phyloP scores from a whole-genome alignment of 1,140 invertebrate species.

The Coboldia fuscipes region DNA sequence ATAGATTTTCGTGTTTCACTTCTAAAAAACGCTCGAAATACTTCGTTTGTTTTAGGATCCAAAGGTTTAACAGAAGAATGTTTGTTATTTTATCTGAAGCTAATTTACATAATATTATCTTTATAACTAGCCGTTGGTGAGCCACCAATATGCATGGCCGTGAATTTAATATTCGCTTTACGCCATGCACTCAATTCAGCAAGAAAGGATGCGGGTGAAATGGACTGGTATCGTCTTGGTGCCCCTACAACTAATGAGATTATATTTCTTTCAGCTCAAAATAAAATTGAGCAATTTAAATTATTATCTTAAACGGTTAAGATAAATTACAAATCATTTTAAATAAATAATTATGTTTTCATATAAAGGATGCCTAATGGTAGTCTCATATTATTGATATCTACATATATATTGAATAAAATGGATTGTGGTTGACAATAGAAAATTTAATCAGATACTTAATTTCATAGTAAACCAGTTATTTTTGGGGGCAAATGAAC shows the following conservation, averaged over 20 bases:
- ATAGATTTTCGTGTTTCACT: constrained; percentile 49
- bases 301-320: too few species aligned
- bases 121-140: constrained; percentile 46
- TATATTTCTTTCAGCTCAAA: too few species aligned
- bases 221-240: constrained; percentile 21
- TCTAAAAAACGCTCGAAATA: constrained; percentile 41
- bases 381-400: too few species aligned
- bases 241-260: constrained; percentile 15
- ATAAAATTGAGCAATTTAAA: too few species aligned
- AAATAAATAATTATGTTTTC: too few species aligned
- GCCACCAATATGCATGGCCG: constrained; percentile 47
- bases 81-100: neutral
- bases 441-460: too few species aligned
- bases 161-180: constrained; percentile 42
- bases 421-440: too few species aligned
- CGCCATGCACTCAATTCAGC: constrained; percentile 44
- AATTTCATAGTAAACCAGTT: too few species aligned
- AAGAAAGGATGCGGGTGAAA: constrained; percentile 27
- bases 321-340: too few species aligned
- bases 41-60: constrained; percentile 36
- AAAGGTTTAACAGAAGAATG: constrained; percentile 35
- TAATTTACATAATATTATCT: neutral
- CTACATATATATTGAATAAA: too few species aligned
- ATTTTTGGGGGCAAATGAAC: too few species aligned
- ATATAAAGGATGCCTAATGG: too few species aligned